These are phyloP conservation scores for Macquaria ambigua DNA, from an alignment of 2,113 vertebrate genomes.

Conservation along the genomic window DNA sequence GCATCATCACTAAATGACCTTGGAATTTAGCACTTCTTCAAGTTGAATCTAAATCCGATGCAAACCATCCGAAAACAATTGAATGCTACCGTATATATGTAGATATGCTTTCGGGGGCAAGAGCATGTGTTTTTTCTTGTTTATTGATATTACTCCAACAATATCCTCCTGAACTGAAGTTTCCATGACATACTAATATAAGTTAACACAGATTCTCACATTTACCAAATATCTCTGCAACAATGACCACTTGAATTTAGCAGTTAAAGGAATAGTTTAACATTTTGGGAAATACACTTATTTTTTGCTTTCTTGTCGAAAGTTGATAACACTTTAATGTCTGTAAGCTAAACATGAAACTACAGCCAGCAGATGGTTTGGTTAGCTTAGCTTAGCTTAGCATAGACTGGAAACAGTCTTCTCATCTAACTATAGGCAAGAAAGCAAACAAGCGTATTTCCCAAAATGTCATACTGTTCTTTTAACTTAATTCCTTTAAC, in stretches of 20 bases:
- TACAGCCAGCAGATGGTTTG: not conserved
- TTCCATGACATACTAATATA: not conserved
- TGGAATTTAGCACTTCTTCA: conserved; percentile 79
- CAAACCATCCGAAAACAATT: conserved; percentile 18
- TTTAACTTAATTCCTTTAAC: not conserved
- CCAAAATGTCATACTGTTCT: not conserved
- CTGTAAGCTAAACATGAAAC: not conserved
- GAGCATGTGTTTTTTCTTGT: not conserved
- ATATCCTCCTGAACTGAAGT: not conserved
- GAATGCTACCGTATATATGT: not conserved
- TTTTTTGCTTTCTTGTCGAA: not conserved
- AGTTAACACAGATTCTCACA: not conserved
- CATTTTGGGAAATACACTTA: not conserved
- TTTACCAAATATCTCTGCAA: not conserved
- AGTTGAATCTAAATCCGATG: conserved; percentile 62
- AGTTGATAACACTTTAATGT: not conserved
- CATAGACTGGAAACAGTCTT: not conserved
- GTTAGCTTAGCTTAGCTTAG: not conserved
- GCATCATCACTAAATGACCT: conserved; percentile 38
- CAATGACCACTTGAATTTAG: not conserved
- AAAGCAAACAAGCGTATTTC: not conserved
- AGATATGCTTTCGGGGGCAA: conserved; percentile 1
- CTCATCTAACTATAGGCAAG: not conserved
- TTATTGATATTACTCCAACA: not conserved
- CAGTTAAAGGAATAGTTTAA: not conserved